These are phyloP conservation scores for Drosophila picticornis DNA, from an alignment of 2,888 invertebrate genomes.

Conservation along the genomic window DNA sequence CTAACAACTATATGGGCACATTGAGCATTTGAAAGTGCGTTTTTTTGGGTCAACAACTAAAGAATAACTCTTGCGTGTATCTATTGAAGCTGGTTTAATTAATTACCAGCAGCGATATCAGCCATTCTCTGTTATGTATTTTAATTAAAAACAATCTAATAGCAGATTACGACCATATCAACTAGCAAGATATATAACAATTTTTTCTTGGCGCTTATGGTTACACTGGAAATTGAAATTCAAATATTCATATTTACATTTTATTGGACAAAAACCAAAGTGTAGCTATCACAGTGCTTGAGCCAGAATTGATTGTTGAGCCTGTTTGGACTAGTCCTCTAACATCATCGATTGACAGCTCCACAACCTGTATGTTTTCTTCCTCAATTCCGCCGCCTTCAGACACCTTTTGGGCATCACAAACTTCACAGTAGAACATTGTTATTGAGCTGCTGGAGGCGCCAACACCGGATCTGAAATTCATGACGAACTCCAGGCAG, in stretches of 20 bases:
- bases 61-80: neutral
- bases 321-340: conserved; percentile 41
- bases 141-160: neutral
- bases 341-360: conserved; percentile 55
- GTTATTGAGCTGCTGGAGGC: conserved; percentile 37
- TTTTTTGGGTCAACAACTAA: neutral
- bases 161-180: neutral
- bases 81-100: neutral
- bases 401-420: conserved; percentile 51
- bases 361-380: conserved; percentile 62
- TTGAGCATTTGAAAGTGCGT: neutral
- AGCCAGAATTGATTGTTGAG: conserved; percentile 36
- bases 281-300: conserved; percentile 36
- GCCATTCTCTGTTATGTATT: neutral
- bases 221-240: neutral
- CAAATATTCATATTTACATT: conserved; percentile 9
- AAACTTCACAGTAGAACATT: conserved; percentile 64
- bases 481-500: conserved; percentile 35
- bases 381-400: conserved; percentile 49
- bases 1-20: conserved; percentile 19
- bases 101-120: neutral
- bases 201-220: neutral
- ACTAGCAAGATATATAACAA: neutral
- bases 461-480: conserved; percentile 61
- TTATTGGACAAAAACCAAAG: conserved; percentile 59